Base-by-base conservation (phyloP, 2,797 vertebrate species). In the Sebastes taczanowskii region DNA sequence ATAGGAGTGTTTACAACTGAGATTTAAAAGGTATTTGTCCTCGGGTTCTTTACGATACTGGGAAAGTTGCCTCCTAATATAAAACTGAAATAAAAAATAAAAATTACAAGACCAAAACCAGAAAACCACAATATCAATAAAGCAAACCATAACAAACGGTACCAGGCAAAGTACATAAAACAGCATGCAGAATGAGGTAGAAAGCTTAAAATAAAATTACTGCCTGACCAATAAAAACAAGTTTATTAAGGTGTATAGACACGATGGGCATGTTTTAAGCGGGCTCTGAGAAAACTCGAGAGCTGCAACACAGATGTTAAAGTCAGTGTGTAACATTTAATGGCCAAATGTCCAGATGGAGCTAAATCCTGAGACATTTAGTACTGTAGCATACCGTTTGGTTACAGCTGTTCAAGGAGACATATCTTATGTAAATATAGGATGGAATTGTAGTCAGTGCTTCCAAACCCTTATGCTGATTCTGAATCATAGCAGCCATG, bases 261-360 rank as follows among this genome's bases (percentile, higher is more conserved):
- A 11, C 30, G 20, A 2, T 38, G 49, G 73, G 49, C 60, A 23
- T 5, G 0, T 66, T 78, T 42, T 74, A 75, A 73, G 74, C 23
- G 71, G 9, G 6, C 38, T 55, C 60, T 53, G 22, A 78, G 70
- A 65, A 76, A 85, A 46, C 63, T 52, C 13, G 4, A 65, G 63
- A 71, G 64, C 72, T 74, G 49, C 56, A 77, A 14, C 75, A 73
- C 81, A 87, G 63, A 84, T 82, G 74, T 85, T 81, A 55, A 58
- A 69, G 59, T 32, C 25, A 10, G 42, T 56, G 74, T 74, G 88
- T 49, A 70, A 85, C 38, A 16, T 80, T 66, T 63, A 81, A 53
- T 55, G 23, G 49, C 78, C 42, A 64, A 64, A 77, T 6, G 65
- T 66, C 80, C 71, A 83, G 71, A 86, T 80, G 71, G 77, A 60